Percentiles rank a stretch among this genome's conserved stretches.
phyloP scores from a whole-genome alignment of 2,113 vertebrate species.

The Neodontobutis hainanensis region DNA sequence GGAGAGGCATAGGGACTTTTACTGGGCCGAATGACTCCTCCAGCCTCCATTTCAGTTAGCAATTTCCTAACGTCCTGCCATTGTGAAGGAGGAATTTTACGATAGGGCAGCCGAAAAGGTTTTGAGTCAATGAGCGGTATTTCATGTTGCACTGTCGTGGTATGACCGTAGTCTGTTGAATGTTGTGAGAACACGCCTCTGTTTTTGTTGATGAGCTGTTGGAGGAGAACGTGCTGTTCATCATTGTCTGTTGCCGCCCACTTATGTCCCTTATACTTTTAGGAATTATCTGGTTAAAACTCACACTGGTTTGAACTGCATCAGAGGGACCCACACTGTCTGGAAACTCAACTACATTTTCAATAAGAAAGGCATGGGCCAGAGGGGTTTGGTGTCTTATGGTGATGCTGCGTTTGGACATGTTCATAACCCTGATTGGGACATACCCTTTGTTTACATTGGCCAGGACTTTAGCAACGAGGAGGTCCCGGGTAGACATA shows the following conservation, averaged over 20 bases:
- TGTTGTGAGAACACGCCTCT: not conserved
- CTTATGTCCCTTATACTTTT: not conserved
- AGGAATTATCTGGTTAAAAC: not conserved
- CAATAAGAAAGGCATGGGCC: not conserved
- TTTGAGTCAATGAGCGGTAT: constrained; percentile 1
- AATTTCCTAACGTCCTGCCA: constrained; percentile 2
- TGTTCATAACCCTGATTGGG: not conserved
- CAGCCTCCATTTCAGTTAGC: not conserved
- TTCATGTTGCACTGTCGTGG: not conserved
- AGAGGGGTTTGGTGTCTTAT: not conserved
- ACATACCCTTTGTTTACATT: not conserved
- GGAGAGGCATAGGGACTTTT: not conserved
- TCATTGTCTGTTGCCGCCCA: not conserved
- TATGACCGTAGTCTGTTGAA: not conserved
- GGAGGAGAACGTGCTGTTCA: not conserved
- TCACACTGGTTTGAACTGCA: not conserved
- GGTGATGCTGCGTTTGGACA: not conserved
- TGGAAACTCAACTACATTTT: not conserved
- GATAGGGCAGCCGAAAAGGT: not conserved
- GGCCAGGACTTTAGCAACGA: not conserved
- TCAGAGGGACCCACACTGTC: not conserved
- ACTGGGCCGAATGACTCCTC: not conserved
- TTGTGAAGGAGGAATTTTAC: not conserved
- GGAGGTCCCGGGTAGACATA: not conserved
- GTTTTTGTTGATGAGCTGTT: not conserved